Evolutionary conservation across 2,113 vertebrate species (phyloP).

Genomic region (Ammodytes dubius): DNA sequence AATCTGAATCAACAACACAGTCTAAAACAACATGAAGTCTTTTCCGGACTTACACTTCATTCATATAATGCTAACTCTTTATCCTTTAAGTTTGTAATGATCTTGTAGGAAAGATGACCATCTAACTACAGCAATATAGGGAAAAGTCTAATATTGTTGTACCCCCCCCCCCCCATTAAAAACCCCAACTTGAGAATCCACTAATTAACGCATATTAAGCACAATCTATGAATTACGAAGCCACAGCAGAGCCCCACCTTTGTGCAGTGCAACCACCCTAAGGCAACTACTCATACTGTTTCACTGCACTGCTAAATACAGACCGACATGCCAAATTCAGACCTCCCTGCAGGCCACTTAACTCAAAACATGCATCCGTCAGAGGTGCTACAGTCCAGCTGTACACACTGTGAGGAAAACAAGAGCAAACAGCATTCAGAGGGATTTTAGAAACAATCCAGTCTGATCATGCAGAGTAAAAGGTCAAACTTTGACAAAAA

Average conservation of each 20-base stretch:
- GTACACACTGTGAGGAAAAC: conserved; percentile 35
- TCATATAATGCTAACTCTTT: not conserved
- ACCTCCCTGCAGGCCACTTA: conserved; percentile 38
- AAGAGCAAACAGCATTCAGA: conserved; percentile 33
- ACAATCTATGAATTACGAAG: not conserved
- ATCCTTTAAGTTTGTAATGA: not conserved
- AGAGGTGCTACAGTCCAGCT: conserved; percentile 10
- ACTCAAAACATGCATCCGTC: conserved; percentile 59
- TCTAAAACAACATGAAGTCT: not conserved
- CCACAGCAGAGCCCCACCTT: conserved; percentile 8
- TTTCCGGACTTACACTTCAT: too few relatives aligned
- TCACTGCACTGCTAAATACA: conserved; percentile 53
- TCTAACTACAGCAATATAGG: not conserved
- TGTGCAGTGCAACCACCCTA: not conserved
- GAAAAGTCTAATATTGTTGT: too few relatives aligned
- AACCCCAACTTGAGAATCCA: not conserved
- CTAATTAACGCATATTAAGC: not conserved
- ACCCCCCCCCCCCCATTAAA: not conserved
- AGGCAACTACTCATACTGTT: conserved; percentile 1
- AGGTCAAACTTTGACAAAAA: conserved; percentile 63
- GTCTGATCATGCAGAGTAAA: conserved; percentile 72
- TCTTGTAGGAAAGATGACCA: not conserved
- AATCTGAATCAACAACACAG: not conserved
- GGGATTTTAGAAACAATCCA: conserved; percentile 34
- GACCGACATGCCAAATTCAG: conserved; percentile 57